Evolutionary conservation across 2,888 invertebrate species (phyloP).

Genomic region (Caenorhabditis macrosperma): DNA sequence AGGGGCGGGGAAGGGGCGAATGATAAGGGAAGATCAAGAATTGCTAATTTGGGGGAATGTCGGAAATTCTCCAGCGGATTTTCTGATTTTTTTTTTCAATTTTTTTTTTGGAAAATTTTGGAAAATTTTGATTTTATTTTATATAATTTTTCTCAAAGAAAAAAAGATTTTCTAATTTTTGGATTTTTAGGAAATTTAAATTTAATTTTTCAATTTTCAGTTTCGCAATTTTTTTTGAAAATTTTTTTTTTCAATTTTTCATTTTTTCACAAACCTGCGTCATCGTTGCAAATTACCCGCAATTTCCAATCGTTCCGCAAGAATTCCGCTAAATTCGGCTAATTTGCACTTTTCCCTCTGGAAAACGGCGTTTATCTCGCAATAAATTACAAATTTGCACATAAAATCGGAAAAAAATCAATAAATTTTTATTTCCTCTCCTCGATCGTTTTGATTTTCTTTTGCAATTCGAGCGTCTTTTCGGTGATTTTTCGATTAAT

Average conservation of each 20-base stretch:
- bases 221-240: neutral
- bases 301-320: neutral
- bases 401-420: too few relatives aligned
- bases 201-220: neutral
- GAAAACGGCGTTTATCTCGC: too few relatives aligned
- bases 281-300: neutral
- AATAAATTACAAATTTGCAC: slow-evolving; percentile 5
- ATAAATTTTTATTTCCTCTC: neutral
- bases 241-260: neutral
- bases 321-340: neutral
- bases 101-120: slow-evolving; percentile 3
- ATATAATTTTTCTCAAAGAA: too few relatives aligned
- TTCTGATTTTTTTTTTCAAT: neutral
- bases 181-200: neutral
- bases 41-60: too few relatives aligned
- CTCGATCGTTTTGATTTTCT: slow-evolving; percentile 7
- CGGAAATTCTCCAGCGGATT: neutral
- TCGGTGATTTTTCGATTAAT: slow-evolving; percentile 36
- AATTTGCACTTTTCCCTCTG: too few relatives aligned
- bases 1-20: neutral
- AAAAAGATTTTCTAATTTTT: too few relatives aligned
- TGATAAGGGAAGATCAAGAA: neutral
- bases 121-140: neutral
- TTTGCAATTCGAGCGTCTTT: slow-evolving; percentile 25
- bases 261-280: neutral